phyloP scores from a whole-genome alignment of 1,140 invertebrate species.

The Brachionus sp. region DNA sequence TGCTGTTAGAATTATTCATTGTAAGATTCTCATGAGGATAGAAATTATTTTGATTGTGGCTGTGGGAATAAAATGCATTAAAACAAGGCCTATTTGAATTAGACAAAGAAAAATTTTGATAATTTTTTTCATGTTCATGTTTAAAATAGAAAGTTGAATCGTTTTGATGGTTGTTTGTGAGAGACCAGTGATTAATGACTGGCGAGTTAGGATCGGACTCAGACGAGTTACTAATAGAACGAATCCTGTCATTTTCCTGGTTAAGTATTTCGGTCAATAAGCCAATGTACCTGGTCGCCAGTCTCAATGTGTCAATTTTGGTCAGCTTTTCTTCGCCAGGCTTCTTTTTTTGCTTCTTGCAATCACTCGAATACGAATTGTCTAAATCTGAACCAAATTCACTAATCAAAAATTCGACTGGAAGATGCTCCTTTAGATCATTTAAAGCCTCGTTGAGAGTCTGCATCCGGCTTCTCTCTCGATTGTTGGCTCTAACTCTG shows the following conservation, averaged over 20 bases:
- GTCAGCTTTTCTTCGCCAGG: constrained; percentile 23
- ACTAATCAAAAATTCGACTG: constrained; percentile 1
- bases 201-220: constrained; percentile 16
- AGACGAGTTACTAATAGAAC: background rate
- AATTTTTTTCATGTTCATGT: background rate
- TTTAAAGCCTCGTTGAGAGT: constrained; percentile 19
- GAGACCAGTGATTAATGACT: background rate
- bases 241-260: background rate
- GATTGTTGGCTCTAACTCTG: constrained; percentile 24
- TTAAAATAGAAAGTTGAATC: background rate
- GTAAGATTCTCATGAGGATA: background rate
- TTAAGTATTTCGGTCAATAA: constrained; percentile 28
- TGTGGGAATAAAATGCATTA: background rate
- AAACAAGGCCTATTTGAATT: background rate
- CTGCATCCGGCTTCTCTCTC: constrained; percentile 40
- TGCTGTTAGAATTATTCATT: background rate
- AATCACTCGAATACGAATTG: background rate
- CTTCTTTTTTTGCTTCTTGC: background rate
- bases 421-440: background rate
- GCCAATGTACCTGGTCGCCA: constrained; percentile 23
- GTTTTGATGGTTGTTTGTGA: background rate
- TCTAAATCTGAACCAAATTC: constrained; percentile 12
- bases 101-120: background rate
- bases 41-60: background rate
- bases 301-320: constrained; percentile 31